phyloP scores from a whole-genome alignment of 2,888 invertebrate species.

The Acanthosepion lycidas region DNA sequence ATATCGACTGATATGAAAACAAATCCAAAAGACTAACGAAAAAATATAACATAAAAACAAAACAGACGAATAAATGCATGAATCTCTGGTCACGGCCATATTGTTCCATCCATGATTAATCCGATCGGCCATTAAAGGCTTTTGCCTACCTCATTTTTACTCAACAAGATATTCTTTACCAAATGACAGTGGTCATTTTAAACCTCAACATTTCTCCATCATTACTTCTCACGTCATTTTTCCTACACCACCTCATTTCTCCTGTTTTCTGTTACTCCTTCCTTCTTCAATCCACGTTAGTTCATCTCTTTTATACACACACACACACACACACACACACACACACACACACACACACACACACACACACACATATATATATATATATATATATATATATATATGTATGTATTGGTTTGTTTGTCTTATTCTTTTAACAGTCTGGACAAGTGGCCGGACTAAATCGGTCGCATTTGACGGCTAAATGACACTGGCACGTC shows the following conservation, averaged over 20 bases:
- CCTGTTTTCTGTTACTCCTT: background rate
- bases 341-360: no score
- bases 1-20: background rate
- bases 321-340: no score
- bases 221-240: background rate
- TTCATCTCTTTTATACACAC: background rate
- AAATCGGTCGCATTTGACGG: background rate
- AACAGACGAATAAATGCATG: background rate
- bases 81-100: background rate
- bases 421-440: constrained; percentile 10
- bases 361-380: background rate
- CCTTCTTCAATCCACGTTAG: background rate
- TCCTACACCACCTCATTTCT: background rate
- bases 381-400: background rate
- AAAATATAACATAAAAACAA: background rate
- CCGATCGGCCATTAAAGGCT: constrained; percentile 17
- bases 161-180: constrained; percentile 33
- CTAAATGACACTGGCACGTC: constrained; percentile 23
- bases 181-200: constrained; percentile 23
- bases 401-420: background rate
- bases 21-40: background rate
- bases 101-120: background rate
- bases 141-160: background rate
- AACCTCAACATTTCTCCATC: constrained; percentile 17
- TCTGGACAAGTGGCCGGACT: constrained; percentile 23